Percentiles rank a stretch among this genome's conserved stretches.
Conservation (phyloP, 1,140 invertebrate species). For the Bombus confusus region DNA sequence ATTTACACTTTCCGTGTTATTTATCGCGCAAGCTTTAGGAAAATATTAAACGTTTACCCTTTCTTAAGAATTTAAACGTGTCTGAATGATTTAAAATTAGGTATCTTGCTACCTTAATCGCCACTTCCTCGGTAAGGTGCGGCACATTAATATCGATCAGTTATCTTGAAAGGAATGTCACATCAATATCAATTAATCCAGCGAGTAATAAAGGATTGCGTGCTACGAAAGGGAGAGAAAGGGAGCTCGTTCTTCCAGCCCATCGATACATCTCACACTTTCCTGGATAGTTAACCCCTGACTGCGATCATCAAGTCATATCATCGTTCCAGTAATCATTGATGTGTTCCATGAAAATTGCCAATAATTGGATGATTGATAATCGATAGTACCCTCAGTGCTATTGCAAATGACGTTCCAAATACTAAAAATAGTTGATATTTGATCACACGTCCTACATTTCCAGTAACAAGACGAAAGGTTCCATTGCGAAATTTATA, state of each 20-base stretch:
- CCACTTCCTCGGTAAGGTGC: constrained; percentile 44
- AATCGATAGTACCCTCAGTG: constrained; percentile 29
- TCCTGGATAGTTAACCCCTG: constrained; percentile 52
- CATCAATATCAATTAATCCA: constrained; percentile 71
- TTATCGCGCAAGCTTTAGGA: too few species aligned
- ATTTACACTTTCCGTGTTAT: too few species aligned
- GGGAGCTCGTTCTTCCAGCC: constrained; percentile 49
- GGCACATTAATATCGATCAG: constrained; percentile 70
- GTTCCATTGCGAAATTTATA: background rate
- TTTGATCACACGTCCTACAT: background rate
- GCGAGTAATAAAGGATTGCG: constrained; percentile 68
- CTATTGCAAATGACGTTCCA: background rate
- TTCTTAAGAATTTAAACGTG: background rate
- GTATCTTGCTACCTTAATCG: constrained; percentile 11
- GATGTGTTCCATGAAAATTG: constrained; percentile 49
- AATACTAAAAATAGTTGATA: background rate
- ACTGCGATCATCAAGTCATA: constrained; percentile 61
- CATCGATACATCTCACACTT: constrained; percentile 58
- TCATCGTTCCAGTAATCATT: constrained; percentile 34
- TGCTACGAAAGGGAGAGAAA: constrained; percentile 54
- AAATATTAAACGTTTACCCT: background rate
- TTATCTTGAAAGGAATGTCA: constrained; percentile 63
- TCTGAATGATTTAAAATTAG: background rate
- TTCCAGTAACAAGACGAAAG: background rate
- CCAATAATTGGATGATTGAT: constrained; percentile 61